Percentiles rank a stretch among this genome's conserved stretches.
phyloP scores from a whole-genome alignment of 1,140 invertebrate genomes.

The Rhopalosiphum padi region DNA sequence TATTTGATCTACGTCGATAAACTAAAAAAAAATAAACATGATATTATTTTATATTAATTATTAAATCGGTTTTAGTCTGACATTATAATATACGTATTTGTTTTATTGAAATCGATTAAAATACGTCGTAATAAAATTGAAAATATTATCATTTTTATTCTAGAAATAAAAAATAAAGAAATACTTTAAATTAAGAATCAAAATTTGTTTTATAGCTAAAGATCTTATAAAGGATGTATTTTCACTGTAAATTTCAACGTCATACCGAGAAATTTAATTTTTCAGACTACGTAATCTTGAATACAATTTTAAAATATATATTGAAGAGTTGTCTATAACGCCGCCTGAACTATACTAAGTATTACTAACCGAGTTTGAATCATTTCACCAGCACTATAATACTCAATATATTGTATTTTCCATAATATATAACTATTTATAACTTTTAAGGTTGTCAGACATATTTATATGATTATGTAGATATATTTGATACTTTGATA shows the following conservation, averaged over 20 bases:
- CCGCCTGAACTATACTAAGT: neutral
- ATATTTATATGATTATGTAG: neutral
- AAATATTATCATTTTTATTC: too few species aligned
- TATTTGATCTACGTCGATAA: neutral
- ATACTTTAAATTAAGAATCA: too few species aligned
- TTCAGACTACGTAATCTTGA: too few species aligned
- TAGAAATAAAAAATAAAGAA: too few species aligned
- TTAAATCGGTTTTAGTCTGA: neutral
- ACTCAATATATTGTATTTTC: neutral
- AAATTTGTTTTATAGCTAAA: neutral
- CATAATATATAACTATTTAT: neutral
- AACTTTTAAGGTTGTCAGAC: neutral
- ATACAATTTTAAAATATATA: neutral
- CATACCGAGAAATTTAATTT: neutral
- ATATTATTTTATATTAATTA: neutral
- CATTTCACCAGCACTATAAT: neutral
- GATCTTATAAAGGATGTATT: neutral
- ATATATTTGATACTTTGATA: too few species aligned
- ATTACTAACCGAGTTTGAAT: neutral
- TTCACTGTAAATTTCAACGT: neutral
- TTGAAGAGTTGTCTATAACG: neutral
- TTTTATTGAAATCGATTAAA: neutral
- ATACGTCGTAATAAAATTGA: neutral
- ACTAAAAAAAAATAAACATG: neutral
- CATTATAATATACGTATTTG: neutral